Evolutionary conservation across 1,140 invertebrate genomes (phyloP), one percentile per base, ranked within the genome.

Genomic region (Scaptodrosophila lebanonensis): DNA sequence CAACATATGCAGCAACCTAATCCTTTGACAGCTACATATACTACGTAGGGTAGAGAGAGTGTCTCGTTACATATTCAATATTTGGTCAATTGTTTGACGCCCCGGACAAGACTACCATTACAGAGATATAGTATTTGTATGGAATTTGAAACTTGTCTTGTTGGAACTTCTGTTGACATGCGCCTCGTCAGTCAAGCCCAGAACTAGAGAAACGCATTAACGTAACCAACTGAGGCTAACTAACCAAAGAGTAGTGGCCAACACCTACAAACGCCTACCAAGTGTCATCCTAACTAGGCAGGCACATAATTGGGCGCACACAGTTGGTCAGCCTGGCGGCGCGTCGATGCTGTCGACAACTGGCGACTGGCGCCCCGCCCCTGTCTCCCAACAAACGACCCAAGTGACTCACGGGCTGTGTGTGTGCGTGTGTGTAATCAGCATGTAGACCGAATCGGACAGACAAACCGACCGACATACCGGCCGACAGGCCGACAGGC

Each of bases 311-410:
- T 50, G 50, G 48, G 27, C 59, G 27, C 17, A 30, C 52, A 43
- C 64, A 68, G 68, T 77, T 77, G 67, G 68, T 54, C 67, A 79
- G 60, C 57, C n/a, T n/a, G n/a, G n/a, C n/a, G n/a, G n/a, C n/a
- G n/a, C 47, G 66, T 42, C 50, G 65, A 49, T 49, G 49, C 51
- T 13, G 49, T 17, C 50, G 62, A 22, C 73, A 59, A 67, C 77
- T 76, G 77, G 59, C 73, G 69, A 71, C 57, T 57, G 54, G 51
- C 30, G 52, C 54, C 61, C 84, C 82, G 82, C 82, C 82, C 67
- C 82, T 84, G 82, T 84, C 82, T 84, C 82, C 77, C 33, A 40
- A 42, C 25, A 29, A 32, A 7, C 47, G 36, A 42, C 73, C 36
- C 45, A 47, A 27, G 20, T 50, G 53, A 30, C 15, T 44, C 25